These are phyloP conservation scores for Hirundichthys speculiger DNA, from an alignment of 2,113 vertebrate species.

Conservation along the genomic window DNA sequence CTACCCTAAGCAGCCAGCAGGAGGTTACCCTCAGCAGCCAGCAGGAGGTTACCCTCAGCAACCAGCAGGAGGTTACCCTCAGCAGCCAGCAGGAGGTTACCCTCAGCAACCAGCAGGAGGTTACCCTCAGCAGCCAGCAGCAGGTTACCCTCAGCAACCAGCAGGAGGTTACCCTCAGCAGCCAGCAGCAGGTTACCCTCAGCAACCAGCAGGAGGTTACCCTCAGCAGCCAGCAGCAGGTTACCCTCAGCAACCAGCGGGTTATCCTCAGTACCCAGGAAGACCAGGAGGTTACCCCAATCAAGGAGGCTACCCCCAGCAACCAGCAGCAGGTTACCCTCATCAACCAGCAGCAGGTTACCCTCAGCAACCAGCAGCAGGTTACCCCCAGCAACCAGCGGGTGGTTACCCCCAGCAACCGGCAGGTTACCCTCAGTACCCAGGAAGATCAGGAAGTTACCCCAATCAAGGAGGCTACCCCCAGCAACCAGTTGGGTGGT, in stretches of 20 bases:
- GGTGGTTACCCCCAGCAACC: conserved; percentile 1
- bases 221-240: neutral
- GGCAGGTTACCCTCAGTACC: conserved; percentile 22
- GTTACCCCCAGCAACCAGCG: neutral
- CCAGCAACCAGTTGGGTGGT: neutral
- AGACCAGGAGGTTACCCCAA: neutral
- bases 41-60: neutral
- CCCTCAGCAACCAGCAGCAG: neutral
- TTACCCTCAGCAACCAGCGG: conserved; percentile 1
- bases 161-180: neutral
- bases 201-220: neutral
- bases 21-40: conserved; percentile 5
- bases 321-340: conserved; percentile 2
- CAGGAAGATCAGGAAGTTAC: conserved; percentile 7
- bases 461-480: conserved; percentile 22
- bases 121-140: conserved; percentile 8
- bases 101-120: neutral
- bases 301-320: conserved; percentile 12
- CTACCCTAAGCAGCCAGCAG: conserved; percentile 19
- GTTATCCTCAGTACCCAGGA: conserved; percentile 21
- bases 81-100: neutral
- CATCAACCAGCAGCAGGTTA: neutral
- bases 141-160: neutral
- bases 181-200: neutral
- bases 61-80: neutral